Evolutionary conservation across 2,888 invertebrate genomes (phyloP).

Genomic region (Drosophila atroscutellata): DNA sequence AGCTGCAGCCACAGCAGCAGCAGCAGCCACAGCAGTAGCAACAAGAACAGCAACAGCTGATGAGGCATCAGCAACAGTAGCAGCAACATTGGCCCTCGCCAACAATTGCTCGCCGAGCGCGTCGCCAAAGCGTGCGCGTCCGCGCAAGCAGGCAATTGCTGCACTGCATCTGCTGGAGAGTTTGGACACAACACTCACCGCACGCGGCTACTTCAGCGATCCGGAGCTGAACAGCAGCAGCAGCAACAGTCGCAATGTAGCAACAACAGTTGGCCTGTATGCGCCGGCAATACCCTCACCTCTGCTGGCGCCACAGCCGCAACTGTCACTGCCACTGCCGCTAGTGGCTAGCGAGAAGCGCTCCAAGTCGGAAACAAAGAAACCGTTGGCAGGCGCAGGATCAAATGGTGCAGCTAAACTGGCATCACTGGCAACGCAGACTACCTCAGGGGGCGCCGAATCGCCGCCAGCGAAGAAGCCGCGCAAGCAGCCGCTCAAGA

Average conservation of each 20-base stretch:
- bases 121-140: slow-evolving; percentile 75
- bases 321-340: neutral
- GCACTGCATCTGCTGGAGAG: slow-evolving; percentile 77
- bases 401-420: slow-evolving; percentile 19
- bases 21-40: slow-evolving; percentile 28
- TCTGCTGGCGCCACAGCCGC: slow-evolving; percentile 25
- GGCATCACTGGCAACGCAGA: slow-evolving; percentile 34
- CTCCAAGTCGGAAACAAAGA: slow-evolving; percentile 86
- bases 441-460: slow-evolving; percentile 50
- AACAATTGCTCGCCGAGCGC: slow-evolving; percentile 56
- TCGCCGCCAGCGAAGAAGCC: slow-evolving; percentile 56
- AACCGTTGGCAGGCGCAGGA: slow-evolving; percentile 70
- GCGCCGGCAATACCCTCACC: slow-evolving; percentile 56
- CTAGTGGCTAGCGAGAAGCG: slow-evolving; percentile 73
- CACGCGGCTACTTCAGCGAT: slow-evolving; percentile 84
- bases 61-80: slow-evolving; percentile 3
- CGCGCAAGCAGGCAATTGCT: slow-evolving; percentile 68
- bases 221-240: slow-evolving; percentile 80
- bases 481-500: slow-evolving; percentile 42
- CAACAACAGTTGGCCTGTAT: slow-evolving; percentile 47
- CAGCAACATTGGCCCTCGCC: slow-evolving; percentile 10
- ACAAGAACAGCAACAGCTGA: slow-evolving; percentile 6
- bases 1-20: slow-evolving; percentile 32
- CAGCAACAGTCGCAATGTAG: slow-evolving; percentile 33
- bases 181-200: slow-evolving; percentile 77